These are phyloP conservation scores for Drosophila cardini DNA, from an alignment of 1,140 invertebrate genomes.

Conservation along the genomic window DNA sequence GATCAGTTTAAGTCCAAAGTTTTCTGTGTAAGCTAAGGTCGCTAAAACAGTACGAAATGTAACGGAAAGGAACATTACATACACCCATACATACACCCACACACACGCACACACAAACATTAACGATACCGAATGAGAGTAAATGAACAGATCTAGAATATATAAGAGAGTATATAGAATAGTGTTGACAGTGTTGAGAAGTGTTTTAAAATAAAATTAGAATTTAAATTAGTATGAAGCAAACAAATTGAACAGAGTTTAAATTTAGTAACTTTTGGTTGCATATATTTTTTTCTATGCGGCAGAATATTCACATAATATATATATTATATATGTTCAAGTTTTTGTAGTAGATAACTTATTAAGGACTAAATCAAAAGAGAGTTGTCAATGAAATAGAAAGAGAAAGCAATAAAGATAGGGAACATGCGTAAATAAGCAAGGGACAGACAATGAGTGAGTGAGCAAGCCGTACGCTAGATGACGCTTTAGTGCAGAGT, in stretches of 20 bases:
- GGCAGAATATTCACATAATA: constrained; percentile 22
- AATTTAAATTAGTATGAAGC: constrained; percentile 2
- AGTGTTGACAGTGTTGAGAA: constrained; percentile 37
- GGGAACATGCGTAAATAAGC: constrained; percentile 5
- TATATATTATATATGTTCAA: constrained; percentile 23
- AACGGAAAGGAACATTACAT: constrained; percentile 22
- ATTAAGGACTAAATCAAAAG: constrained; percentile 41
- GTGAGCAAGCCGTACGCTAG: background rate
- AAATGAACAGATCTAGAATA: constrained; percentile 35
- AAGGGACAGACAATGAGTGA: constrained; percentile 4
- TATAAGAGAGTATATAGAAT: constrained; percentile 7
- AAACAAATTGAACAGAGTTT: constrained; percentile 48
- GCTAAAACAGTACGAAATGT: constrained; percentile 40
- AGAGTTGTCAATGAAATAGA: constrained; percentile 33
- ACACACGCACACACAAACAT: constrained; percentile 12
- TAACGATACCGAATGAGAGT: background rate
- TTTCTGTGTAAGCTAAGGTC: constrained; percentile 45
- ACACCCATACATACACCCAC: constrained; percentile 17
- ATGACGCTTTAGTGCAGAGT: constrained; percentile 37
- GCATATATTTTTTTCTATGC: constrained; percentile 28
- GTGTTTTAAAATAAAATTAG: constrained; percentile 15
- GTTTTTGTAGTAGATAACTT: constrained; percentile 41
- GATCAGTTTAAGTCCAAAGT: constrained; percentile 35
- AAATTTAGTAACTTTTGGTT: constrained; percentile 42
- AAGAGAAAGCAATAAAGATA: constrained; percentile 25